These are phyloP conservation scores for Lontra canadensis DNA, from an alignment of 2,113 vertebrate species.

Conservation along the genomic window DNA sequence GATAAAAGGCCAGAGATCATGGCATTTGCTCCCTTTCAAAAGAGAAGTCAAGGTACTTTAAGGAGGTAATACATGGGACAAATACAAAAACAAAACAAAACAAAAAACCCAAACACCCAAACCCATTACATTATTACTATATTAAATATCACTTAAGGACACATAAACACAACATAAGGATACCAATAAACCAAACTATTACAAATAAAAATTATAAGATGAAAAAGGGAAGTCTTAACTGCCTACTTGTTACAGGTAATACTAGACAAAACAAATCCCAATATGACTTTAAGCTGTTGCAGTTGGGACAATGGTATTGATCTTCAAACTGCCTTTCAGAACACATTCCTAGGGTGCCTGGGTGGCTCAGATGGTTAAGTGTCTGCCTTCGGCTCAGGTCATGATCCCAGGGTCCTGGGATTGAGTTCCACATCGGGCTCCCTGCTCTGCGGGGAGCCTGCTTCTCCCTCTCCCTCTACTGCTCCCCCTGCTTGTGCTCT, in stretches of 20 bases:
- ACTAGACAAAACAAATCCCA: conserved; percentile 23
- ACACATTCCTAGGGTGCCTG: background rate
- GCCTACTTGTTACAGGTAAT: conserved; percentile 39
- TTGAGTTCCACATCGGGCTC: too few relatives aligned
- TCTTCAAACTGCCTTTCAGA: background rate
- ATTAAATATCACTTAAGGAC: conserved; percentile 28
- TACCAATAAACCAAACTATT: background rate
- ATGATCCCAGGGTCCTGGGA: too few relatives aligned
- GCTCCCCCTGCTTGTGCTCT: too few relatives aligned
- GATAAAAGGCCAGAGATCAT: background rate
- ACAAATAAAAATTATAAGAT: background rate
- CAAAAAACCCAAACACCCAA: background rate
- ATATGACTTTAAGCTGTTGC: background rate
- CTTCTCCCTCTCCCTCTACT: too few relatives aligned
- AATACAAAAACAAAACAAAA: background rate
- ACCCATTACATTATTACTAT: background rate
- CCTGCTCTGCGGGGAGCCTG: too few relatives aligned
- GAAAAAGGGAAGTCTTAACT: conserved; percentile 33
- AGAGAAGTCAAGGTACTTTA: conserved; percentile 2
- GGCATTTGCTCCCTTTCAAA: conserved; percentile 34
- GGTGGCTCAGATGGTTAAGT: too few relatives aligned
- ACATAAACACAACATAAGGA: conserved; percentile 5
- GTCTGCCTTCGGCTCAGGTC: too few relatives aligned
- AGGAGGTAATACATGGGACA: background rate
- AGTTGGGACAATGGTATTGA: background rate